Base-by-base conservation (phyloP, 2,113 vertebrate species). In the Zapornia atra region DNA sequence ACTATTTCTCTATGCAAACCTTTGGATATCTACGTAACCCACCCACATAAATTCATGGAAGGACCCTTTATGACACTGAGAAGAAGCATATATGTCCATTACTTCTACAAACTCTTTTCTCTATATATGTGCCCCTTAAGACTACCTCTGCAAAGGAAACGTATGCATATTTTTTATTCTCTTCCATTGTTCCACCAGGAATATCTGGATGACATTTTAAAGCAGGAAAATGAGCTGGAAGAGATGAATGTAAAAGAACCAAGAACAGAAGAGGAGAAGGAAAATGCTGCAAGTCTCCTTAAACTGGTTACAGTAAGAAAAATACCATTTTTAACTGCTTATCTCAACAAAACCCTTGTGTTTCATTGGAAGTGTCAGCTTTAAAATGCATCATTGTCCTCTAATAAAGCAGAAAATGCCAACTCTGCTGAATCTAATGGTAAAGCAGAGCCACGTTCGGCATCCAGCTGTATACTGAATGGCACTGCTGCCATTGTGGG, bases 171-270 rank as follows among this genome's bases (percentile, higher is more conserved):
- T 80, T 73, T 50, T 61, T 82, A 15, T 36, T 79, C 7, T 77
- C 91, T 86, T 42, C 92, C 29, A 15, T 82, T 88, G 24, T 77
- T 79, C 33, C 50, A 72, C 48, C 89, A 99, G 99, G 95, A 97
- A 42, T 99, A 99, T 80, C 97, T 99, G 22, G 97, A 98, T 70
- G 96, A 97, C 66, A 96, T 99, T 80, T 97, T 99, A 86, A 97
- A 97, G 90, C 98, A 97, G 88, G 98, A 99, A 94, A 94, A 97
- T 79, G 96, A 96, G 25, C 95, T 97, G 28, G 98, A 98, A 82
- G 97, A 99, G 61, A 98, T 98, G 95, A 97, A 96, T 24, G 63
- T 98, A 50, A 99, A 99, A 97, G 99, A 99, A 40, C 98, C 98
- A 88, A 98, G 98, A 82, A 97, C 97, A 2, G 94, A 98, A 72